Evolutionary conservation across 2,888 invertebrate species (phyloP), one percentile per base, ranked within the genome.

Genomic region (Trachelus troglodyta): DNA sequence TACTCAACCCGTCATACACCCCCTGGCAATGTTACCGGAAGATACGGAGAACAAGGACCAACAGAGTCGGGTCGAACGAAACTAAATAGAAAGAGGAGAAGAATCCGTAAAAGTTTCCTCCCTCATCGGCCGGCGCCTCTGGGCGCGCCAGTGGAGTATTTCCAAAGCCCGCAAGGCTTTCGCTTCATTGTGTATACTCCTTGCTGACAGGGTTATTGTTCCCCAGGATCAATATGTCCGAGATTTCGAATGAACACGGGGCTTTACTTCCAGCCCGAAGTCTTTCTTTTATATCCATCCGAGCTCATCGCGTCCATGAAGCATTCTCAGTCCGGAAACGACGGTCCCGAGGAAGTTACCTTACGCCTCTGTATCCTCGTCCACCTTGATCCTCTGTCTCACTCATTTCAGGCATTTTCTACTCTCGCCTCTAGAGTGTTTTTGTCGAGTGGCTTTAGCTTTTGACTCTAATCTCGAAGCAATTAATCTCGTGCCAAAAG

Each of bases 401-500:
- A 9, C 56, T 56, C 56, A 2, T 15, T 56, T 23, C 56, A 56
- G 56, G 9, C 56, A 56, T 56, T 56, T 35, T 35, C 56, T 23
- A 9, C 56, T 56, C 56, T 56, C 23, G 56, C 56, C 56, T 23
- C 56, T 1, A 23, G 56, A 56, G 56, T 56, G 56, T 56, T 56
- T 56, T 56, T 56, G 56, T 56, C 23, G 1, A 56, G 23, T 34
- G 71, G 83, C 81, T 83, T 83, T 80, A 83, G 83, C 79, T 81
- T 82, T 83, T 83, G 81, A 81, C 81, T 83, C 82, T 82, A 83
- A 83, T 84, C 83, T 82, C 76, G 77, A 80, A 79, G 81, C 81
- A 83, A 84, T 84, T 84, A 84, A 84, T 84, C 84, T 83, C 81
- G 78, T 81, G 83, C 83, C 83, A 84, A 84, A 80, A 84, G 80